Percentiles rank a stretch among this genome's conserved stretches.
Conservation (phyloP, 2,888 invertebrate genomes). For the Rhamphomyia laevipes region DNA sequence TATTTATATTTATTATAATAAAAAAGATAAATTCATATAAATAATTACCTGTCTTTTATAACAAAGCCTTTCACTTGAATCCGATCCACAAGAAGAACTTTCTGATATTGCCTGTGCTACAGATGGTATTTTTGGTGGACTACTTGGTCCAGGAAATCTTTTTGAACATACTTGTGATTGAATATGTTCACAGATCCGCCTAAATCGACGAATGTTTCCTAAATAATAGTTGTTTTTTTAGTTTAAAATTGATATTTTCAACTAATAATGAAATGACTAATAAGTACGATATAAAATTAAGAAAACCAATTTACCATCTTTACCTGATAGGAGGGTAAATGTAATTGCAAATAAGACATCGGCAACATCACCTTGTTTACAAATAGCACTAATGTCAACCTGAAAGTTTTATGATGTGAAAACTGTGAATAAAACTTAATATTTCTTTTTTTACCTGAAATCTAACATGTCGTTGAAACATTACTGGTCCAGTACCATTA, state of each 20-base stretch:
- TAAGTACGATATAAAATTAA: too few relatives aligned
- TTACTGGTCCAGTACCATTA: constrained; percentile 84
- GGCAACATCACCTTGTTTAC: constrained; percentile 54
- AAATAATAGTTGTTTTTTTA: constrained; percentile 17
- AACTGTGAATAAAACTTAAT: not conserved
- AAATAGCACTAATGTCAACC: constrained; percentile 75
- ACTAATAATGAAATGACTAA: too few relatives aligned
- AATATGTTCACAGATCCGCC: constrained; percentile 92
- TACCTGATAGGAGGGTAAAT: constrained; percentile 87
- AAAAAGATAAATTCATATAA: not conserved
- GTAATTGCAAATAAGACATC: constrained; percentile 83
- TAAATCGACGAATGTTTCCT: constrained; percentile 91
- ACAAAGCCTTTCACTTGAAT: constrained; percentile 37
- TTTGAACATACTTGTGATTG: constrained; percentile 66
- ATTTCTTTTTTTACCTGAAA: constrained; percentile 57
- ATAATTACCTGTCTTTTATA: constrained; percentile 33
- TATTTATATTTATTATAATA: constrained; percentile 1
- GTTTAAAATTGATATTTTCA: not conserved
- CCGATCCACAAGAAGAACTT: constrained; percentile 38
- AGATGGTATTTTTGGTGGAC: constrained; percentile 34
- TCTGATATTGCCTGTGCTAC: constrained; percentile 39
- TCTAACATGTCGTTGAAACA: constrained; percentile 92
- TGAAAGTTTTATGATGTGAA: constrained; percentile 44
- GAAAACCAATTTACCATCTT: constrained; percentile 18
- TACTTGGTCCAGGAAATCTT: constrained; percentile 39